These are phyloP conservation scores for Callopanchax toddi DNA, from an alignment of 2,113 vertebrate species.

Conservation along the genomic window DNA sequence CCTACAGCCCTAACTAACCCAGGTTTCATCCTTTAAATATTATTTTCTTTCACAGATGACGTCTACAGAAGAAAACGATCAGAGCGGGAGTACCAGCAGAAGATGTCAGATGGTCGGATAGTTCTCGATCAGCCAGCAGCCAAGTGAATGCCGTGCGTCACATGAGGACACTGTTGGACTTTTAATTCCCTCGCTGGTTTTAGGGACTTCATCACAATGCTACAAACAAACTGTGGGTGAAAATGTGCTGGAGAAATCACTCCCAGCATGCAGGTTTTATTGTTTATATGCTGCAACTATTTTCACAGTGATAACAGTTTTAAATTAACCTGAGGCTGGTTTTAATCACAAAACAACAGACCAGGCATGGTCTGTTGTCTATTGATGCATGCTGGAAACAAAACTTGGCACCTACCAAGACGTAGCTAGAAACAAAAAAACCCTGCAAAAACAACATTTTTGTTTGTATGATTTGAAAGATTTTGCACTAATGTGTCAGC, in stretches of 20 bases:
- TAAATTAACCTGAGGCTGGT: background rate
- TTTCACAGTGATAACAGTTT: background rate
- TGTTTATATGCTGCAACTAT: slow-evolving; percentile 34
- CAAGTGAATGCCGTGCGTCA: slow-evolving; percentile 58
- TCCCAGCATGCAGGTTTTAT: slow-evolving; percentile 61
- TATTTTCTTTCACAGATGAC: slow-evolving; percentile 83
- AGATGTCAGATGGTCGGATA: slow-evolving; percentile 71
- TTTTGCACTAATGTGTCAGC: slow-evolving; percentile 1
- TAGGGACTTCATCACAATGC: background rate
- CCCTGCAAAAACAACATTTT: background rate
- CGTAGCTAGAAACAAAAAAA: slow-evolving; percentile 9
- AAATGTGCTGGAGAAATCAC: slow-evolving; percentile 5
- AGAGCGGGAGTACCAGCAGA: slow-evolving; percentile 85
- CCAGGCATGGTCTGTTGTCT: background rate
- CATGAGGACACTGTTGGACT: slow-evolving; percentile 25
- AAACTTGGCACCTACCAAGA: too few species aligned
- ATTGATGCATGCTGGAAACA: background rate
- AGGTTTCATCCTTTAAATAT: slow-evolving; percentile 7
- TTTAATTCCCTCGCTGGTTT: background rate
- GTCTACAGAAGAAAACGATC: slow-evolving; percentile 95
- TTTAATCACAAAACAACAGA: background rate
- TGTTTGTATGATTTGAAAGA: background rate
- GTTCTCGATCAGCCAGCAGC: slow-evolving; percentile 52
- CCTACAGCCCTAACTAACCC: background rate
- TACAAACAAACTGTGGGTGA: background rate